A percentile compares a stretch with the other conserved stretches of the same genome.
Evolutionary conservation across 2,888 invertebrate species (phyloP).

Genomic region (Imbricaverruca yamaguchii): DNA sequence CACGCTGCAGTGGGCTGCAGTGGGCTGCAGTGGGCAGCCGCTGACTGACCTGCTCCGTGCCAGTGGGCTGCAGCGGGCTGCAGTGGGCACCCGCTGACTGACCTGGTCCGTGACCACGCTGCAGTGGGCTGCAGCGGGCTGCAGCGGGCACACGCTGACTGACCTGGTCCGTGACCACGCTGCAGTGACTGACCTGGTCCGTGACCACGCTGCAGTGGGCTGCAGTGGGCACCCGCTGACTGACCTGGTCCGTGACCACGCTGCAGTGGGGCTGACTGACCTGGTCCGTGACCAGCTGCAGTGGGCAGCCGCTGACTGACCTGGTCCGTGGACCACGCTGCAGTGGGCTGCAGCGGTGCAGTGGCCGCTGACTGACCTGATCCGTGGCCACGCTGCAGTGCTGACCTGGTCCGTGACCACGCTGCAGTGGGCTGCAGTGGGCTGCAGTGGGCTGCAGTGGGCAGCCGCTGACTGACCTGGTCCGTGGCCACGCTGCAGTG

Average conservation of each 20-base stretch:
- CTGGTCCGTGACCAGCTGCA: too few species aligned
- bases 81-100: constrained; percentile 64
- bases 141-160: too few species aligned
- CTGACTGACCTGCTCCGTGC: too few species aligned
- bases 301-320: constrained; percentile 47
- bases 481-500: constrained; percentile 79
- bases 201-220: constrained; percentile 72
- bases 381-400: too few species aligned
- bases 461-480: constrained; percentile 53
- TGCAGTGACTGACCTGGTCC: constrained; percentile 67
- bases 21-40: too few species aligned
- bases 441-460: constrained; percentile 51
- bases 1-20: constrained; percentile 78
- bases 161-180: constrained; percentile 79
- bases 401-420: too few species aligned
- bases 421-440: too few species aligned
- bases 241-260: too few species aligned
- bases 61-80: constrained; percentile 58
- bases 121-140: constrained; percentile 77
- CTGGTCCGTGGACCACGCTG: constrained; percentile 78
- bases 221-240: constrained; percentile 64
- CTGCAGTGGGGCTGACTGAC: too few species aligned
- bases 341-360: constrained; percentile 77
- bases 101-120: constrained; percentile 81
- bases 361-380: too few species aligned